A percentile compares a stretch with the other conserved stretches of the same genome.
phyloP scores from a whole-genome alignment of 2,888 invertebrate genomes.

The Blera fallax region DNA sequence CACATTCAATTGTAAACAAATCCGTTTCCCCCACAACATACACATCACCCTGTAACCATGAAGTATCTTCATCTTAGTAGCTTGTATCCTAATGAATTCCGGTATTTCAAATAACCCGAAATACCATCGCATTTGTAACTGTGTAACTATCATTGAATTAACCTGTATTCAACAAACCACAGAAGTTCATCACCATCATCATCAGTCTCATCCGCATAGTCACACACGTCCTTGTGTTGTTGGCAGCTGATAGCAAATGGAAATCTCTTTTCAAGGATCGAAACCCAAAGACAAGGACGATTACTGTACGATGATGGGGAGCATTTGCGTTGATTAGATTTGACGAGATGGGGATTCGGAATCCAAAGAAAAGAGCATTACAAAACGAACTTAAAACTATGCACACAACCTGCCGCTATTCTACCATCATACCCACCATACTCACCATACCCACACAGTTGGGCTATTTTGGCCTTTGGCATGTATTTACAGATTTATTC shows the following conservation, averaged over 20 bases:
- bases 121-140: slow-evolving; percentile 23
- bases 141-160: slow-evolving; percentile 49
- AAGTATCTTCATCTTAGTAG: neutral
- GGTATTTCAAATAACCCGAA: neutral
- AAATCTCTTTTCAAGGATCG: slow-evolving; percentile 41
- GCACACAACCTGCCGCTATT: neutral
- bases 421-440: no score
- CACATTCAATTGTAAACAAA: no score
- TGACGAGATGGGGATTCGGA: slow-evolving; percentile 32
- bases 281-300: slow-evolving; percentile 28
- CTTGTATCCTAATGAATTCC: neutral
- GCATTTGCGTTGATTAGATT: slow-evolving; percentile 52
- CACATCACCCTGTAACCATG: slow-evolving; percentile 14
- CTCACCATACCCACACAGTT: neutral
- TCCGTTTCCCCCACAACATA: no score
- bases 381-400: slow-evolving; percentile 50
- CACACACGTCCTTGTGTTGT: neutral
- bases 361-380: slow-evolving; percentile 43
- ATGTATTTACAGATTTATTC: slow-evolving; percentile 32
- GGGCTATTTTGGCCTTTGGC: slow-evolving; percentile 19
- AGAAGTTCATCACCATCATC: slow-evolving; percentile 40
- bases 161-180: slow-evolving; percentile 45
- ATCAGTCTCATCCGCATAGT: neutral
- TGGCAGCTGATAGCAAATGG: neutral
- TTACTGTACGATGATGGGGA: slow-evolving; percentile 30